These are phyloP conservation scores for Chroicocephalus ridibundus DNA, from an alignment of 2,113 vertebrate species.

Conservation along the genomic window DNA sequence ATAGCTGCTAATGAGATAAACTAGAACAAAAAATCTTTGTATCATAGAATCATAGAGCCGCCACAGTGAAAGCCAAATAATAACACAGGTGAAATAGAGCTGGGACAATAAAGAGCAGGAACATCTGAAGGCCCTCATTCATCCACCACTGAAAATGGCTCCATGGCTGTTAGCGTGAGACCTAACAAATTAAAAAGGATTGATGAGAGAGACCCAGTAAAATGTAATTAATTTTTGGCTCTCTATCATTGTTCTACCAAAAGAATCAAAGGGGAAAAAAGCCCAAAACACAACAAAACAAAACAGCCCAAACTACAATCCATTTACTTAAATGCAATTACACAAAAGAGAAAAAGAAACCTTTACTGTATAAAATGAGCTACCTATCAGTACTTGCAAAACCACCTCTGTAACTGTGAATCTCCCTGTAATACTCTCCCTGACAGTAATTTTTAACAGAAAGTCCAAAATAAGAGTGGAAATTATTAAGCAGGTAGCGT, in stretches of 20 bases:
- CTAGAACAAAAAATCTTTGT: neutral
- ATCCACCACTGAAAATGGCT: neutral
- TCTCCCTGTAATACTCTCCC: neutral
- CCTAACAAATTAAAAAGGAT: neutral
- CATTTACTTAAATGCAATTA: neutral
- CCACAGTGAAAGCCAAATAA: neutral
- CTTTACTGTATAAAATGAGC: neutral
- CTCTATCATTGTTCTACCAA: neutral
- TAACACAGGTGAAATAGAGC: neutral
- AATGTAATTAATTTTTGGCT: neutral
- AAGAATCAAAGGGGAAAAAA: neutral
- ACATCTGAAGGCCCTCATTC: neutral
- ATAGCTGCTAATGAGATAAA: neutral
- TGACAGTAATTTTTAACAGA: neutral
- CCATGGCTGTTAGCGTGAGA: neutral
- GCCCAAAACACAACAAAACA: neutral
- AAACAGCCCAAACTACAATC: neutral
- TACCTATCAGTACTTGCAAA: neutral
- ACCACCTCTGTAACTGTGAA: neutral
- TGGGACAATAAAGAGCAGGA: neutral
- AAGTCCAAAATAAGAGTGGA: neutral
- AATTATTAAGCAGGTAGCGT: neutral
- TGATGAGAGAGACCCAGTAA: neutral
- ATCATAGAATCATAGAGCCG: neutral
- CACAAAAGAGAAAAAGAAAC: neutral